Evolutionary conservation across 64 coral and sea anemone species (phyloP), one percentile per base, ranked within the genome.

Genomic region (Pocillopora verrucosa): DNA sequence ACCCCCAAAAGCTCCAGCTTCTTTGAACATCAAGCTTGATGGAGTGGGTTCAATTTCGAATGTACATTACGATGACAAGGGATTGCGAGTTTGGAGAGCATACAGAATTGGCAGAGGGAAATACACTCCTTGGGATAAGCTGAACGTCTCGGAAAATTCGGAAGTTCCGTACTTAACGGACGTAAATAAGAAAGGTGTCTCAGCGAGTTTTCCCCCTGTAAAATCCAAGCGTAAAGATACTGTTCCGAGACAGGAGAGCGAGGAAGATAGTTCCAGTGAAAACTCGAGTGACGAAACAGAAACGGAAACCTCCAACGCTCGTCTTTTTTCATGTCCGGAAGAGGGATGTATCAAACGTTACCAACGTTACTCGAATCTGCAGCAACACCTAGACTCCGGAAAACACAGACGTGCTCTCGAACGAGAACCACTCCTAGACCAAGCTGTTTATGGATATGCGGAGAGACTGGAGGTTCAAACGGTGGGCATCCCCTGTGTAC

Each of bases 391-490:
- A 16, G 61, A 62, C 61, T 11, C 11, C 16, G 11, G 16, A 62
- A 1, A 62, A 62, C 60, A 13, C 60, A 62, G 17, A 19, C 60
- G 58, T 61, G 74, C 36, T 15, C 87, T 78, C 36, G 87, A 88
- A 88, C 24, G 61, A 56, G 76, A 62, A 34, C 59, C 87, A 64
- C 73, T 88, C 10, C 22, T 88, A 77, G 87, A 88, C 41, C 74
- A 57, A 88, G 87, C 87, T n/a, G 75, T 88, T 13, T 64, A 65
- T 77, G 87, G 75, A 6, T 88, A 88, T 41, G 87, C 60, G 14
- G 87, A 76, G 24, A 67, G 86, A 88, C 26, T 88, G 60, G 74
- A 88, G 41, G 86, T 76, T 16, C 86, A 78, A 59, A 76, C 34
- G 13, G 61, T 20, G 17, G 75, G 86, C n/a, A 16, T 88, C 9